Percentiles rank a stretch among this genome's conserved stretches.
Conservation (phyloP, 2,797 vertebrate species). For the Hemibagrus guttatus region DNA sequence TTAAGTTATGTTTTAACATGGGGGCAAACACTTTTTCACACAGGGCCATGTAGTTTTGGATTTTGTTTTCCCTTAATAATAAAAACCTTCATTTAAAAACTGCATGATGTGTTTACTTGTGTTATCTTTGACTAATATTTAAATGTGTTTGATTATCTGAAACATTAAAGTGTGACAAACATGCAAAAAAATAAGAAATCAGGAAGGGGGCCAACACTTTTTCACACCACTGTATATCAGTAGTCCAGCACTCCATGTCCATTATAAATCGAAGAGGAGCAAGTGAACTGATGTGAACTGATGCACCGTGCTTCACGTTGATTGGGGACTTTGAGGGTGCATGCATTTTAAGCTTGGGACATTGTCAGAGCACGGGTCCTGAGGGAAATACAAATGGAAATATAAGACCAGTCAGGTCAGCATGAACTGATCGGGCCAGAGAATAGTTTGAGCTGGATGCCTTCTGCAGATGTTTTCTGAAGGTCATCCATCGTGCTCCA, state of each 20-base stretch:
- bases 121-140: too few species aligned
- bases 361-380: background rate
- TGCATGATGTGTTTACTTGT: too few species aligned
- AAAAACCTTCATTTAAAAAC: too few species aligned
- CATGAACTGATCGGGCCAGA: background rate
- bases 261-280: conserved; percentile 12
- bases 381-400: background rate
- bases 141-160: too few species aligned
- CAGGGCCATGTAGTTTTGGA: too few species aligned
- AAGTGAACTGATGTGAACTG: conserved; percentile 10
- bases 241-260: background rate
- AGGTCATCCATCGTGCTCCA: background rate
- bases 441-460: background rate
- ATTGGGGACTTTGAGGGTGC: conserved; percentile 14
- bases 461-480: background rate
- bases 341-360: background rate
- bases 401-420: background rate
- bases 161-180: too few species aligned
- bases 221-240: too few species aligned
- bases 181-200: too few species aligned
- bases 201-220: too few species aligned
- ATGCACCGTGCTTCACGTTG: conserved; percentile 1
- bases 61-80: too few species aligned
- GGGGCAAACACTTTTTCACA: too few species aligned
- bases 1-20: too few species aligned